Evolutionary conservation across 2,888 invertebrate genomes (phyloP).

Genomic region (Copidosoma aretas): DNA sequence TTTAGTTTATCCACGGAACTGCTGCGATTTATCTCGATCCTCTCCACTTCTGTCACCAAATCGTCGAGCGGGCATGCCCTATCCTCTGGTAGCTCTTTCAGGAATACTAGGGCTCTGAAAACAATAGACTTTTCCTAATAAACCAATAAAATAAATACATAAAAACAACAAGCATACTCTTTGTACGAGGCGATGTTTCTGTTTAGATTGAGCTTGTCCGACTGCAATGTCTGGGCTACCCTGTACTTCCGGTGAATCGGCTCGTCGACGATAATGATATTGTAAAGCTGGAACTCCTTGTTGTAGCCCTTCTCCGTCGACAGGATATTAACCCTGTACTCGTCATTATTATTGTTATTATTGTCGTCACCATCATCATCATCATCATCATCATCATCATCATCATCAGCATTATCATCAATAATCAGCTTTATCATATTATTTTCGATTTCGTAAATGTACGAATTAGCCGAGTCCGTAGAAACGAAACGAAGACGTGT

Average conservation of each 20-base stretch:
- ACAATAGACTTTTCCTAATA: not conserved
- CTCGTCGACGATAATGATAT: constrained; percentile 47
- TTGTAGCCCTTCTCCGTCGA: constrained; percentile 50
- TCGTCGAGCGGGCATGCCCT: constrained; percentile 36
- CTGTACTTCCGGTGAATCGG: constrained; percentile 45
- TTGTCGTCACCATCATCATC: constrained; percentile 26
- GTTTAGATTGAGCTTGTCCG: constrained; percentile 40
- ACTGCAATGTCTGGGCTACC: not conserved
- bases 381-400: too few species aligned
- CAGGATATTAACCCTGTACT: constrained; percentile 41
- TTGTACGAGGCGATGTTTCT: constrained; percentile 45
- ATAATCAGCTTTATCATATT: not conserved
- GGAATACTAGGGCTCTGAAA: constrained; percentile 4
- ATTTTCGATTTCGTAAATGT: constrained; percentile 24
- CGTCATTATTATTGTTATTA: constrained; percentile 35
- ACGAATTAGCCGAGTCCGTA: constrained; percentile 32
- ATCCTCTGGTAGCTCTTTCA: constrained; percentile 39
- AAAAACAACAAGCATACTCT: constrained; percentile 43
- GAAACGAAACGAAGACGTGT: constrained; percentile 39
- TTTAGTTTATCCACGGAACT: constrained; percentile 44
- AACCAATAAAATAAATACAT: not conserved
- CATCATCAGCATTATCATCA: not conserved
- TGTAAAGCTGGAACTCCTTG: constrained; percentile 48
- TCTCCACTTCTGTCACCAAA: constrained; percentile 36
- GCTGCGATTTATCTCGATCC: constrained; percentile 40